Evolutionary conservation across 2,888 invertebrate genomes (phyloP).

Genomic region (Trissolcus brochymenae): DNA sequence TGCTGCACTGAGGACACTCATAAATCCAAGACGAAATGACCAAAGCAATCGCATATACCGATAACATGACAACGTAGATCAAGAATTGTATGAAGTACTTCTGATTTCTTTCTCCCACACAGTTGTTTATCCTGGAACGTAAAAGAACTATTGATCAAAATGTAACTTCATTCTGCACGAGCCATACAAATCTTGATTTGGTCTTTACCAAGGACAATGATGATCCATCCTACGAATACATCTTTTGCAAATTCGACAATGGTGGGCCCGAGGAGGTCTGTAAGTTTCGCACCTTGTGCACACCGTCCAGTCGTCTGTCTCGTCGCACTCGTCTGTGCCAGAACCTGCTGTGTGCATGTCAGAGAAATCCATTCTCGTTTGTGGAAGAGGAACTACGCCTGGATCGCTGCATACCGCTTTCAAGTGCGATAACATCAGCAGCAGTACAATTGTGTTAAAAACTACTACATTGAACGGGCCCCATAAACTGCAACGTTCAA

Average conservation of each 20-base stretch:
- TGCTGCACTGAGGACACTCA: constrained; percentile 82
- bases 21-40: constrained; percentile 85
- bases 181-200: no score
- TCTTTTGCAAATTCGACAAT: constrained; percentile 90
- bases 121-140: constrained; percentile 88
- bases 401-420: constrained; percentile 93
- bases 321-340: constrained; percentile 76
- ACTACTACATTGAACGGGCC: constrained; percentile 87
- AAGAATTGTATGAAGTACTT: constrained; percentile 94
- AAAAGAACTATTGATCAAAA: background rate
- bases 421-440: constrained; percentile 86
- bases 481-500: constrained; percentile 88
- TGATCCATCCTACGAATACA: constrained; percentile 91
- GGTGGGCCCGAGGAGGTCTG: constrained; percentile 90
- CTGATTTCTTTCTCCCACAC: constrained; percentile 94
- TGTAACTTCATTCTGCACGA: background rate
- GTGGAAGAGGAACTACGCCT: constrained; percentile 88
- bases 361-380: constrained; percentile 86
- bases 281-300: constrained; percentile 89
- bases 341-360: constrained; percentile 83
- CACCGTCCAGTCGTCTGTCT: constrained; percentile 85
- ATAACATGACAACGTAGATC: constrained; percentile 84
- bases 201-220: constrained; percentile 86
- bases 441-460: constrained; percentile 87
- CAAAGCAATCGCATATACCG: constrained; percentile 83